These are phyloP conservation scores for Pentamera pediparva DNA, from an alignment of 53 echinoderm and acorn worm species.

Conservation along the genomic window DNA sequence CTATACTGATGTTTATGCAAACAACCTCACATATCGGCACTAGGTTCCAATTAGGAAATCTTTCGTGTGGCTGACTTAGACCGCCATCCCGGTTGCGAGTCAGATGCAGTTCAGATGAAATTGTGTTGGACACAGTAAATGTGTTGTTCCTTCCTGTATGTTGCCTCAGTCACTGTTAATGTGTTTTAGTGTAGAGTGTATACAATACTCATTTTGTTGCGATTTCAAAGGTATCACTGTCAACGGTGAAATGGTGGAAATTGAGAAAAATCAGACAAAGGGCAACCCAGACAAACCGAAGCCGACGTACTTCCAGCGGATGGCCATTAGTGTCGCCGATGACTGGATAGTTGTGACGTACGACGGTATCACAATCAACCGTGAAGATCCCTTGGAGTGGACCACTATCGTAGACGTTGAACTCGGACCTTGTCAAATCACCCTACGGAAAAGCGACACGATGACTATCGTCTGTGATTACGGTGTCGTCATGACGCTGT, in stretches of 20 bases:
- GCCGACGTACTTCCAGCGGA: neutral
- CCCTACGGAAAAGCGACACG: neutral
- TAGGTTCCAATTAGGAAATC: too few species aligned
- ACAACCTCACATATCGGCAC: too few species aligned
- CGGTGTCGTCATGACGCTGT: conserved; percentile 1
- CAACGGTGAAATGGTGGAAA: conserved; percentile 24
- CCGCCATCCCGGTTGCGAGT: too few species aligned
- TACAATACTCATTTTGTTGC: too few species aligned
- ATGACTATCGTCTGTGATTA: neutral
- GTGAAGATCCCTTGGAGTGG: neutral
- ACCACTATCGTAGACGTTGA: neutral
- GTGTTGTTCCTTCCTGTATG: too few species aligned
- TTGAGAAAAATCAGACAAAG: neutral
- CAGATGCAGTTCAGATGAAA: too few species aligned
- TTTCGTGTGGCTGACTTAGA: too few species aligned
- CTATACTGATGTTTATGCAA: too few species aligned
- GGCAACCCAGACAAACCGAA: neutral
- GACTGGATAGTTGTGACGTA: conserved; percentile 5
- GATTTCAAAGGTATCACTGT: neutral
- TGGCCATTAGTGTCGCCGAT: neutral
- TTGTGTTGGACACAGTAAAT: too few species aligned
- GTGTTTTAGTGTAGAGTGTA: too few species aligned
- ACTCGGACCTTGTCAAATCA: neutral
- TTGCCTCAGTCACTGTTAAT: too few species aligned
- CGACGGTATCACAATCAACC: neutral